Percentiles rank a stretch among this genome's conserved stretches.
phyloP scores from a whole-genome alignment of 2,113 vertebrate species.

The Podarcis raffonei region DNA sequence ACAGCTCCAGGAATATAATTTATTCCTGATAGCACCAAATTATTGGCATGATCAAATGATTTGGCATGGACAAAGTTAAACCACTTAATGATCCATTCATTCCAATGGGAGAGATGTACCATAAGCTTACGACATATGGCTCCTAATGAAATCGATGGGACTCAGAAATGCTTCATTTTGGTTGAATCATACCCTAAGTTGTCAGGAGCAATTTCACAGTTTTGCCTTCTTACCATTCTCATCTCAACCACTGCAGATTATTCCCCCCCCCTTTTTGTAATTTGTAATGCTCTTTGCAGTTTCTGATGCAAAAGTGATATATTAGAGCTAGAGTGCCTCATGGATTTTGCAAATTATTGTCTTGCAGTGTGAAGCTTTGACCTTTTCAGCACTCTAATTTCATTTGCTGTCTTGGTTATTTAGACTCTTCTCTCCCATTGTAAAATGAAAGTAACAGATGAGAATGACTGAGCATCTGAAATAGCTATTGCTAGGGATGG shows the following conservation, averaged over 20 bases:
- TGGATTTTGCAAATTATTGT: slow-evolving; percentile 37
- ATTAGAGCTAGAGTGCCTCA: slow-evolving; percentile 47
- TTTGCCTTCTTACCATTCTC: slow-evolving; percentile 29
- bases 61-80: not conserved
- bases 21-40: not conserved
- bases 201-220: not conserved
- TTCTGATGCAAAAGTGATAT: slow-evolving; percentile 48
- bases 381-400: slow-evolving; percentile 60
- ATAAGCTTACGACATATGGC: not conserved
- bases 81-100: not conserved
- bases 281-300: slow-evolving; percentile 43
- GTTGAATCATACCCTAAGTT: slow-evolving; percentile 3
- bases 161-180: not conserved
- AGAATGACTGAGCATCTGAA: slow-evolving; percentile 22
- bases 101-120: not conserved
- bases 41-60: not conserved
- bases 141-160: not conserved
- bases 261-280: slow-evolving; percentile 20
- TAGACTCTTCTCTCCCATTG: slow-evolving; percentile 15
- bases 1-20: not conserved
- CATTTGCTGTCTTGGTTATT: slow-evolving; percentile 51
- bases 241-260: slow-evolving; percentile 33
- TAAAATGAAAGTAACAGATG: slow-evolving; percentile 19
- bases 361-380: slow-evolving; percentile 31
- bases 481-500: not conserved